Evolutionary conservation across 2,888 invertebrate genomes (phyloP).

Genomic region (Omphaloscelis lunosa): DNA sequence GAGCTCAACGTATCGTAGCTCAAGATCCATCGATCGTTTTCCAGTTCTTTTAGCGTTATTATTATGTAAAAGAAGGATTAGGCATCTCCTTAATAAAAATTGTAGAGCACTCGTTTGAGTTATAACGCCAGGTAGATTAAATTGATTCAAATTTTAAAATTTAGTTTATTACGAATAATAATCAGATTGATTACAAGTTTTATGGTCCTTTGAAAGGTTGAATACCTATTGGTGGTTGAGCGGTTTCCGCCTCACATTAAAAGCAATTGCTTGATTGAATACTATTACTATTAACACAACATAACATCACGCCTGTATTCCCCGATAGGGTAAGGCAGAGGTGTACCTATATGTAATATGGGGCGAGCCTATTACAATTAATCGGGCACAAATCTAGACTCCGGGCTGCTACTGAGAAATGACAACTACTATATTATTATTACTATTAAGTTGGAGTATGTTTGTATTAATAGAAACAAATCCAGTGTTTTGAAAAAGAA

Average conservation of each 20-base stretch:
- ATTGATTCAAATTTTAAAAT: conserved; percentile 16
- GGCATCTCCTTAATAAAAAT: not conserved
- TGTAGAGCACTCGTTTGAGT: not conserved
- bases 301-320: too few species aligned
- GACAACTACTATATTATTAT: too few species aligned
- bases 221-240: not conserved
- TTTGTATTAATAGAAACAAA: conserved; percentile 2
- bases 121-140: not conserved
- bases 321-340: too few species aligned
- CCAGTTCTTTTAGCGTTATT: not conserved
- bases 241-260: too few species aligned
- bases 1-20: not conserved
- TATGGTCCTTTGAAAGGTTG: too few species aligned
- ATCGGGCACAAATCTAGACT: too few species aligned
- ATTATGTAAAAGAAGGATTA: not conserved
- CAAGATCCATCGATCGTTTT: not conserved
- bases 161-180: conserved; percentile 4
- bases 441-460: not conserved
- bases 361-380: too few species aligned
- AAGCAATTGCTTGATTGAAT: too few species aligned
- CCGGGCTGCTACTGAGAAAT: too few species aligned
- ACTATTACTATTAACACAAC: too few species aligned
- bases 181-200: too few species aligned
- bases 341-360: too few species aligned
- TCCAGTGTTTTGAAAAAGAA: conserved; percentile 10